A percentile compares a stretch with the other conserved stretches of the same genome.
Evolutionary conservation across 2,797 vertebrate species (phyloP).

Genomic region (Vespertilio murinus): DNA sequence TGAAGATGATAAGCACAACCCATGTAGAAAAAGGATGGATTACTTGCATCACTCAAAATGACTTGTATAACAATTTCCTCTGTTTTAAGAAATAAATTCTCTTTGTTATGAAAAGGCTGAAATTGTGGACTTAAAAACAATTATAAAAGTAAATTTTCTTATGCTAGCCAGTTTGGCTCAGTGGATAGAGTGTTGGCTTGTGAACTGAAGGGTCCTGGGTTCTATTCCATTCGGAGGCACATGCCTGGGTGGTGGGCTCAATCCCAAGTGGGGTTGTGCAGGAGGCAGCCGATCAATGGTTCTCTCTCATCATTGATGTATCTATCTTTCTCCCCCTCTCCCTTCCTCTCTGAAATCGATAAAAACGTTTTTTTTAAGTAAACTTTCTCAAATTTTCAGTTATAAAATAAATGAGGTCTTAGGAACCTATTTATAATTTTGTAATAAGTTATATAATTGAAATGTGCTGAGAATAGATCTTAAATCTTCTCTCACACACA

Average conservation of each 20-base stretch:
- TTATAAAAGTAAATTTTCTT: conserved; percentile 23
- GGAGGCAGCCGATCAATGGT: no score
- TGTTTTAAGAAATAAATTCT: conserved; percentile 19
- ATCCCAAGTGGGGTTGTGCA: no score
- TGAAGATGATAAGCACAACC: neutral
- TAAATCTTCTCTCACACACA: neutral
- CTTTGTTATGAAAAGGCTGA: neutral
- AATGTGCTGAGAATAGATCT: neutral
- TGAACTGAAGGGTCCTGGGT: no score
- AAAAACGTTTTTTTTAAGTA: no score
- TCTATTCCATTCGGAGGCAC: no score
- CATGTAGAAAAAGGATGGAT: neutral
- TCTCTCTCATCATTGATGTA: no score
- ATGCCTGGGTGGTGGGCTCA: no score
- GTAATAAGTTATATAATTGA: neutral
- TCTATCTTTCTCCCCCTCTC: no score
- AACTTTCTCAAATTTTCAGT: no score
- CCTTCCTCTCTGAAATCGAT: no score
- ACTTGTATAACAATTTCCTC: neutral
- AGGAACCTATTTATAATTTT: neutral
- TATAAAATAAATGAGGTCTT: neutral
- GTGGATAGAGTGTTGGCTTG: no score
- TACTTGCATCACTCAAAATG: neutral
- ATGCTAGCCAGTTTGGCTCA: neutral
- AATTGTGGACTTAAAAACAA: neutral